Base-by-base conservation (phyloP, 2,888 invertebrate species). In the Synanthedon vespiformis region DNA sequence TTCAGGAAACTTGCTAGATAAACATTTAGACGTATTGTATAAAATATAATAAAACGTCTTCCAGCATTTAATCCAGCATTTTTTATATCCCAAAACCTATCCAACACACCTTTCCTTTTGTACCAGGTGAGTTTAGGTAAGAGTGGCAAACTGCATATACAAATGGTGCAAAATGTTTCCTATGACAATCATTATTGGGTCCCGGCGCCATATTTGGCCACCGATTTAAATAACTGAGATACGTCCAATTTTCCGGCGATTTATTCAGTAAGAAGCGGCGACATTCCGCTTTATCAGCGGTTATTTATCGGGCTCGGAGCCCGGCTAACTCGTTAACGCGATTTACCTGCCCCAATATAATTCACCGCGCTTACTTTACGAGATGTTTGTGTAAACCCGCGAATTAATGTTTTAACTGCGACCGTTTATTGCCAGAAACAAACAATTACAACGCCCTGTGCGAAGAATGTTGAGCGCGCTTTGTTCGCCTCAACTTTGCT, bases 341-440 rank as follows among this genome's bases (percentile, higher is more conserved):
- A 66, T 70, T 50, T 68, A 78, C 79, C 80, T 79, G 74, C 66
- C 70, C 70, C 67, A 16, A 12, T 63, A 74, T 79, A 78, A 78
- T 65, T 79, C 72, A 77, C 66, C 65, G 64, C 66, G 14, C 67
- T 70, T 14, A 22, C 16, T 68, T 72, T 73, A 76, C 75, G 72
- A 70, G 72, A 72, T 67, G 67, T 72, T 70, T 69, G 72, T 69
- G 72, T 65, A 68, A 62, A 62, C 65, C 70, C 64, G 62, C 66
- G 67, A 75, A 75, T 77, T 73, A 73, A 69, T 72, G 67, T 66
- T 65, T 48, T 60, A 50, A 57, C 40, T 51, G 40, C 47, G 51
- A 44, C 16, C 51, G 51, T 22, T 51, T 50, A 50, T 48, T 48
- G 48, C 48, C 22, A 18, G 18, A 48, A 48, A 48, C 18, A 48